Evolutionary conservation across 92 coral and sea anemone species (phyloP), one percentile per base, ranked within the genome.

Genomic region (Hydrozoanthus gracilis): DNA sequence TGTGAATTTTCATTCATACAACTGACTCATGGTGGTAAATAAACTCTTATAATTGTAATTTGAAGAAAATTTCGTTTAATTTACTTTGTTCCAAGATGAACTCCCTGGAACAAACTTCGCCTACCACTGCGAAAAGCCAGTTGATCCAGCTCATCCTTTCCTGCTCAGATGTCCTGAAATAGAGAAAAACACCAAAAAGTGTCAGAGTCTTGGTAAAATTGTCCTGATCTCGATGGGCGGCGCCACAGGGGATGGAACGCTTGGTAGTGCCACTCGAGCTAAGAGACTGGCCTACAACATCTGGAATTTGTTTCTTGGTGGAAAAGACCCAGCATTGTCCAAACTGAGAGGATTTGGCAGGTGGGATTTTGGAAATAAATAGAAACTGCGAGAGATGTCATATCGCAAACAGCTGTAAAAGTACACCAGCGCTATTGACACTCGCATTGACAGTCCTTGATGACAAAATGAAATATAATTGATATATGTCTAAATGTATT

Each of bases 161-260:
- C 95, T 92, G 4, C 92, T 94, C 9, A 91, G 93, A 64, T 94
- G 97, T 51, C 95, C 93, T 12, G 78, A 92, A 39, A 94, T 94
- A 76, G 97, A 92, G 79, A 79, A 90, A 70, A 94, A 94, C 46
- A 94, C 92, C 75, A 89, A 79, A 46, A 92, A 87, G 78, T 94
- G 97, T 50, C 97, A 94, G 82, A 85, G 48, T 8, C 86, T 48
- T 46, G 97, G 97, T 64, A 94, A 94, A 85, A 89, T 87, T 49
- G 92, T 94, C 18, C 48, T 94, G 68, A 94, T 94, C 92, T 94
- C 97, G 4, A 93, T 94, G 69, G 97, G 97, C 47, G 97, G 97
- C 27, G 95, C 97, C 4, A 94, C 97, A 4, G 97, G 95, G 3
- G 97, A 94, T 74, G 97, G 97, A 2, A 94, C 97, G 56, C 95